phyloP scores from a whole-genome alignment of 2,797 vertebrate genomes.

The Nasua narica region DNA sequence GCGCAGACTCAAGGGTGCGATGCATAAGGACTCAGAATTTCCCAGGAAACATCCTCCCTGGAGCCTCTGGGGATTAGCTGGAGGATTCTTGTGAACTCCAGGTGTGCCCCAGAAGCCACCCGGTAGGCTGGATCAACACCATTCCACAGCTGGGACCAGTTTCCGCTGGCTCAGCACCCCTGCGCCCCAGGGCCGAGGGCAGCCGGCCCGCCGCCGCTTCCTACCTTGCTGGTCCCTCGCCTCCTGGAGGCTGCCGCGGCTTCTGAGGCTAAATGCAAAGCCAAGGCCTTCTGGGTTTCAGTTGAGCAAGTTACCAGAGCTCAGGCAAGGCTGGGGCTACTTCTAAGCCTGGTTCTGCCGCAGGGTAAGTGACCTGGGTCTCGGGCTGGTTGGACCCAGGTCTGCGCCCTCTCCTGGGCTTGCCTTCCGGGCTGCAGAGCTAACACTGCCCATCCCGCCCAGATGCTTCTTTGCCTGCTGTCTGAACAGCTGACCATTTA shows the following conservation, averaged over 20 bases:
- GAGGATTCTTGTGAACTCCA: not conserved
- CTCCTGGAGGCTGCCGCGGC: slow-evolving; percentile 84
- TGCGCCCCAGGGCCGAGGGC: slow-evolving; percentile 59
- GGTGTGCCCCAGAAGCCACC: not conserved
- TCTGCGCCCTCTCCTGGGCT: not conserved
- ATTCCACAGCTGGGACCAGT: not conserved
- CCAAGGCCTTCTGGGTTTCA: not conserved
- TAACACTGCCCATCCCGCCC: not conserved
- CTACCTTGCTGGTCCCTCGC: slow-evolving; percentile 78
- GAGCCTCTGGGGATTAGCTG: not conserved
- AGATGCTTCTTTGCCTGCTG: not conserved
- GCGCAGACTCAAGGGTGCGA: not conserved
- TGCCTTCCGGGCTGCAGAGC: not conserved
- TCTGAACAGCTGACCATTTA: not conserved
- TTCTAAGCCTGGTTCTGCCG: not conserved
- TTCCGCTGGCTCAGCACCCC: not conserved
- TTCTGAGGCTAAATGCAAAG: slow-evolving; percentile 76
- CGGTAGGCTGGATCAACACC: not conserved
- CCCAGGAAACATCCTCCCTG: not conserved
- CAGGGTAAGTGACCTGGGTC: not conserved
- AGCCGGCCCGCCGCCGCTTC: rapidly evolving
- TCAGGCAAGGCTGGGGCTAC: not conserved
- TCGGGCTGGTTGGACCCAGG: not conserved
- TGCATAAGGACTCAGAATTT: not conserved
- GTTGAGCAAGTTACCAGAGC: not conserved